phyloP scores from a whole-genome alignment of 1,140 invertebrate species.

The Caenorhabditis remanei region DNA sequence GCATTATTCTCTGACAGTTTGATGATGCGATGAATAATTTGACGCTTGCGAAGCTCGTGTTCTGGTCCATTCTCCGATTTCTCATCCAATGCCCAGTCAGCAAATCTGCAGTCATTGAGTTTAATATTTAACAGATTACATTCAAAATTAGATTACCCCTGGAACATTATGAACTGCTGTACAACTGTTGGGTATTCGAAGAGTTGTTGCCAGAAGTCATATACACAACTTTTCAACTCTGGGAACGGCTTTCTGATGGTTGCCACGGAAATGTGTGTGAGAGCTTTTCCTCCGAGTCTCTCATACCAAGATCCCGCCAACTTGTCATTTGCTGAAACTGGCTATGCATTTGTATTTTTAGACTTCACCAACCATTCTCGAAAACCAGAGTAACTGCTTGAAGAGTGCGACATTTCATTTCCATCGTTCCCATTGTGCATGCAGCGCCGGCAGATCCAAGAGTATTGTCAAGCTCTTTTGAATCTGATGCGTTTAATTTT shows the following conservation, averaged over 20 bases:
- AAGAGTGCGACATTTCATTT: constrained; percentile 28
- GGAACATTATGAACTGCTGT: not conserved
- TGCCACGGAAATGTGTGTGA: not conserved
- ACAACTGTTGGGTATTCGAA: constrained; percentile 1
- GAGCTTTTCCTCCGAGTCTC: constrained; percentile 2
- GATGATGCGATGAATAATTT: not conserved
- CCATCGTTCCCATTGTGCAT: constrained; percentile 19
- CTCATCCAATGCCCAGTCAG: constrained; percentile 18
- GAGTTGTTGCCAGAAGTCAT: constrained; percentile 43
- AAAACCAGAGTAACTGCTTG: constrained; percentile 29
- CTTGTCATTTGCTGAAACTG: not conserved
- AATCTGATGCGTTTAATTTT: not conserved
- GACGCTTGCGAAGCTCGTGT: constrained; percentile 10
- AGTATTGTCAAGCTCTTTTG: not conserved
- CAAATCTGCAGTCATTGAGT: not conserved
- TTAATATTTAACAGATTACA: too few species aligned
- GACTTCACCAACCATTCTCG: not conserved
- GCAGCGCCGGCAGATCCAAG: constrained; percentile 3
- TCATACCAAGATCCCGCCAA: constrained; percentile 11
- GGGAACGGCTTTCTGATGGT: constrained; percentile 13
- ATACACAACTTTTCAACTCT: constrained; percentile 4
- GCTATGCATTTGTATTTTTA: too few species aligned
- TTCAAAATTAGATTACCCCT: not conserved
- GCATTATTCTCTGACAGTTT: not conserved
- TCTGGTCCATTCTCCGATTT: not conserved